phyloP scores from a whole-genome alignment of 2,888 invertebrate species.

The Linnaemya vulpina region DNA sequence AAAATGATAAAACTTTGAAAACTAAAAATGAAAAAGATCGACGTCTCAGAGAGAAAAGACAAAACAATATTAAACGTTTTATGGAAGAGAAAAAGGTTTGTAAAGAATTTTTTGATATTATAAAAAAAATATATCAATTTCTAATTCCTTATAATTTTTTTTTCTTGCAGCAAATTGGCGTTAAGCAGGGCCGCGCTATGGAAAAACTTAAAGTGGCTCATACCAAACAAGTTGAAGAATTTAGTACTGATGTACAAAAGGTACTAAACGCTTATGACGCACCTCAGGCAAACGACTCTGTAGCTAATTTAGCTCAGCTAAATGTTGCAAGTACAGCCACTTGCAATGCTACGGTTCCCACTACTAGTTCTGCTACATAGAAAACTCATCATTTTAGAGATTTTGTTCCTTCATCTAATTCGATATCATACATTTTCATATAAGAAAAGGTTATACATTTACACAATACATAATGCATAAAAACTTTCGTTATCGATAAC shows the following conservation, averaged over 20 bases:
- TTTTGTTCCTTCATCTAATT: slow-evolving; percentile 1
- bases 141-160: neutral
- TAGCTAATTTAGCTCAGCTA: slow-evolving; percentile 72
- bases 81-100: slow-evolving; percentile 94
- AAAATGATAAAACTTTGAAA: slow-evolving; percentile 97
- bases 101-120: neutral
- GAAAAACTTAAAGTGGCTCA: slow-evolving; percentile 96
- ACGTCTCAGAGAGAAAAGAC: slow-evolving; percentile 95
- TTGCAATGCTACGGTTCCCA: slow-evolving; percentile 38
- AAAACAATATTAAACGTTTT: slow-evolving; percentile 98
- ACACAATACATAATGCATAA: no score
- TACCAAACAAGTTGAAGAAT: slow-evolving; percentile 94
- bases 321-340: slow-evolving; percentile 35
- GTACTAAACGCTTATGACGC: slow-evolving; percentile 83
- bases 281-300: slow-evolving; percentile 68
- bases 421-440: neutral
- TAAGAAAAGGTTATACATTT: no score
- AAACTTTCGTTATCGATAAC: no score
- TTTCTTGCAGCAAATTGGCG: slow-evolving; percentile 86
- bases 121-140: neutral
- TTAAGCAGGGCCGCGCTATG: slow-evolving; percentile 95
- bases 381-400: slow-evolving; percentile 8
- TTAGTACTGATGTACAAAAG: slow-evolving; percentile 93
- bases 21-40: slow-evolving; percentile 99
- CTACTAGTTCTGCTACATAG: slow-evolving; percentile 74